Evolutionary conservation across 2,113 vertebrate genomes (phyloP), one percentile per base, ranked within the genome.

Genomic region (Platycercus adscitus): DNA sequence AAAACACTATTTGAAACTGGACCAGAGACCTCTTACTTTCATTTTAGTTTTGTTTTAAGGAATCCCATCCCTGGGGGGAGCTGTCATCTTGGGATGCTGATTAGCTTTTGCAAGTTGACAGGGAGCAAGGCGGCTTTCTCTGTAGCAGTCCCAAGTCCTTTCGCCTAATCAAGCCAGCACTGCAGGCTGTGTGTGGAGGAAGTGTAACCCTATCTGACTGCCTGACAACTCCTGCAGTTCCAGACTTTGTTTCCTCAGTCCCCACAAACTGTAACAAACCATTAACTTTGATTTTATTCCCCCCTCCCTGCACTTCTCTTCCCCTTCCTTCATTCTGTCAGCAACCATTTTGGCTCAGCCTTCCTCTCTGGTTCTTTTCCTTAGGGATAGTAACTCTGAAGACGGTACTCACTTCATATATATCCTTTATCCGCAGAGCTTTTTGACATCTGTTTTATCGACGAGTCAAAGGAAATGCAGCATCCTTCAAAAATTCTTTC

Each of bases 71-170:
- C 85, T 26, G 56, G 89, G 93, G 86, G 79, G 69, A 94, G 79
- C 85, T 97, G 94, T 97, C 96, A 89, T 58, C 93, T 79, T 72
- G 53, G 92, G 96, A 86, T 76, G 63, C 92, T 97, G 96, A 97
- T 96, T 93, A 75, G 64, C 66, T 94, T 73, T 82, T 88, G 89
- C 73, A 85, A 96, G 83, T 1, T 96, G 87, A 86, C 94, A 94
- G 82, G 70, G 76, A 91, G 95, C 56, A 80, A 93, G 88, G 77
- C 39, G 0, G 70, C 81, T 93, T 91, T 88, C 79, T 93, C 83
- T 95, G 63, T 80, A 91, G 77, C 13, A 3, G 85, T 86, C 91
- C 81, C 86, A 75, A 93, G 89, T 83, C 79, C 85, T 91, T 94
- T 92, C 0, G 2, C 93, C 94, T 94, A 96, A 94, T 96, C 94